Evolutionary conservation across 2,113 vertebrate genomes (phyloP), one percentile per base, ranked within the genome.

Genomic region (Calyptomena viridis): DNA sequence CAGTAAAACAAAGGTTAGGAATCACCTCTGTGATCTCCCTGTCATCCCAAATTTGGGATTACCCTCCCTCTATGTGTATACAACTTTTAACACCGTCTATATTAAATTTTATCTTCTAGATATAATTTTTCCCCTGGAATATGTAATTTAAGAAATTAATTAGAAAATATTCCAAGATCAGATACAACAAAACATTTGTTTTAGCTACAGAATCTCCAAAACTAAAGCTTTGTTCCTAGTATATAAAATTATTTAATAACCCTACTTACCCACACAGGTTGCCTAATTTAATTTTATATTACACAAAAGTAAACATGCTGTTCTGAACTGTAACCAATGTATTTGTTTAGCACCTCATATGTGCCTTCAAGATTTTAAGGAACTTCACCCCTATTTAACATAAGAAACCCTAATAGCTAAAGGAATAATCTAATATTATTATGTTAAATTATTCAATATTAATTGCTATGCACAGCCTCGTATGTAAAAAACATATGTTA

Each of bases 161-260:
- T 37, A 66, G 55, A 62, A 92, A 89, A 74, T 33, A 66, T 74
- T 75, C 31, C 37, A 79, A 82, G 62, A 58, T 11, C 4, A 1
- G 22, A 78, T 25, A 25, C 5, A 74, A 67, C 35, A 44, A 58
- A 69, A 28, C 3, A 17, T 20, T 72, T 0, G 0, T 35, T 72
- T 74, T 28, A 63, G 52, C 44, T 19, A 55, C 39, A 78, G 14
- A 66, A 42, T 27, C 66, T 84, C 1, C 1, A 0, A 33, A 80
- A 77, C 9, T 5, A 64, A 93, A 58, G 22, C 35, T 35, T 76
- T 62, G 58, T 46, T 74, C 23, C 44, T 50, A 44, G 53, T 23
- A 72, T 7, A 60, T 8, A 62, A 31, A 69, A 58, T n/a, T 28
- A 64, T 28, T 73, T 46, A 33, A 52, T 27, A 81, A 39, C 15